Percentiles rank a stretch among this genome's conserved stretches.
These are phyloP conservation scores for Dolomedes plantarius DNA, from an alignment of 2,888 invertebrate species.

Conservation along the genomic window DNA sequence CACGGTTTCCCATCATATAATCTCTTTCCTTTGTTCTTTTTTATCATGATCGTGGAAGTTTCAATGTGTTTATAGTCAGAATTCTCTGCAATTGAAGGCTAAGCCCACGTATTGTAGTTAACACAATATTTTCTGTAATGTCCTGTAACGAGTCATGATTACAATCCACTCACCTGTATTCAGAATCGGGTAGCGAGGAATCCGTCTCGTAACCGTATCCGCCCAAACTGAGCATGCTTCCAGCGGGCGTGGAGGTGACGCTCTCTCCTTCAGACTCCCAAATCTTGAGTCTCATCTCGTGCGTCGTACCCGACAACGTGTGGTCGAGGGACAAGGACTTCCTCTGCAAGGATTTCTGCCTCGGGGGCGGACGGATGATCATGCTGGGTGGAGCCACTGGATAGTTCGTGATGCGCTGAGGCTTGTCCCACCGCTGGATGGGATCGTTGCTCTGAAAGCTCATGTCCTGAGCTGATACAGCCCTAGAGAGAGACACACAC, in stretches of 20 bases:
- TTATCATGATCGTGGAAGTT: too few species aligned
- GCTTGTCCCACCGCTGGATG: slow-evolving; percentile 69
- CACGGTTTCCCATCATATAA: too few species aligned
- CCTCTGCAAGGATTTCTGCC: slow-evolving; percentile 79
- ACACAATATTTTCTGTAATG: too few species aligned
- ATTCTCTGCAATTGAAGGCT: too few species aligned
- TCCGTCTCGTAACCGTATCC: slow-evolving; percentile 73
- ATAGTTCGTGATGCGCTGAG: slow-evolving; percentile 73
- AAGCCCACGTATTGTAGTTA: too few species aligned
- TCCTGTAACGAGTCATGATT: too few species aligned
- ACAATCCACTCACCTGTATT: slow-evolving; percentile 53
- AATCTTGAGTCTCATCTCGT: slow-evolving; percentile 80
- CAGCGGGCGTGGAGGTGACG: slow-evolving; percentile 70
- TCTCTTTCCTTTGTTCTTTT: too few species aligned
- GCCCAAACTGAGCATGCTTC: slow-evolving; percentile 62
- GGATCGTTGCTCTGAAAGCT: slow-evolving; percentile 47
- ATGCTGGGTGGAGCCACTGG: slow-evolving; percentile 73
- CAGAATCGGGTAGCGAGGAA: slow-evolving; percentile 67
- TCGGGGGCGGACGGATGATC: slow-evolving; percentile 73
- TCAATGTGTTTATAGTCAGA: too few species aligned
- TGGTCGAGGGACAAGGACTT: slow-evolving; percentile 86
- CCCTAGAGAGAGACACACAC: slow-evolving; percentile 48
- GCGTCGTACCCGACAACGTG: slow-evolving; percentile 78
- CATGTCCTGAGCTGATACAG: slow-evolving; percentile 69
- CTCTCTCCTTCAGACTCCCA: slow-evolving; percentile 85